A percentile compares a stretch with the other conserved stretches of the same genome.
Conservation (phyloP, 2,888 invertebrate species). For the Pomacea canaliculata region DNA sequence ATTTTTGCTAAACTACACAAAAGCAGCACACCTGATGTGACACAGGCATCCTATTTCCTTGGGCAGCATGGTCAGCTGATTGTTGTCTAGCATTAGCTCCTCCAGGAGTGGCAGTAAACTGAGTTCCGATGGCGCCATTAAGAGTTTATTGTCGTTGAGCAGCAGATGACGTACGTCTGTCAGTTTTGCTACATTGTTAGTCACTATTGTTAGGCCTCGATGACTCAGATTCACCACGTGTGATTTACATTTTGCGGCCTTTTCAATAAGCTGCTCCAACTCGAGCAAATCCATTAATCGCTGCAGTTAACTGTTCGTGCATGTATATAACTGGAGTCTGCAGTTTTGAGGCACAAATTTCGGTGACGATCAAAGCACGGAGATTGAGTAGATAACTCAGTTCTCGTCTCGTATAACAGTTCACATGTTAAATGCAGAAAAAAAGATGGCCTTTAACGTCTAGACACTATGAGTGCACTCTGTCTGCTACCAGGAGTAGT, state of each 20-base stretch:
- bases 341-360: too few relatives aligned
- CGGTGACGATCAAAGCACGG: too few relatives aligned
- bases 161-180: slow-evolving; percentile 47
- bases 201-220: slow-evolving; percentile 60
- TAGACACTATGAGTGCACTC: too few relatives aligned
- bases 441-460: not conserved
- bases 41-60: slow-evolving; percentile 50
- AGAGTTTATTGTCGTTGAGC: slow-evolving; percentile 63
- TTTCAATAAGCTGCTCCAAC: slow-evolving; percentile 48
- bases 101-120: slow-evolving; percentile 47
- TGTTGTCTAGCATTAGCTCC: slow-evolving; percentile 64
- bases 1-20: too few relatives aligned
- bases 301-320: not conserved
- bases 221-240: slow-evolving; percentile 68
- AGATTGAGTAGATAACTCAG: too few relatives aligned
- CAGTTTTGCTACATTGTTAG: slow-evolving; percentile 50
- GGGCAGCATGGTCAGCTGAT: slow-evolving; percentile 65
- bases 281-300: slow-evolving; percentile 50
- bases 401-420: not conserved
- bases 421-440: not conserved
- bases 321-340: too few relatives aligned
- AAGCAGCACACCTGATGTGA: slow-evolving; percentile 36
- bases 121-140: slow-evolving; percentile 65
- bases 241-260: slow-evolving; percentile 40
- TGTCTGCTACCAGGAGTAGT: too few relatives aligned